Evolutionary conservation across 2,113 vertebrate genomes (phyloP).

Genomic region (Oenanthe melanoleuca): DNA sequence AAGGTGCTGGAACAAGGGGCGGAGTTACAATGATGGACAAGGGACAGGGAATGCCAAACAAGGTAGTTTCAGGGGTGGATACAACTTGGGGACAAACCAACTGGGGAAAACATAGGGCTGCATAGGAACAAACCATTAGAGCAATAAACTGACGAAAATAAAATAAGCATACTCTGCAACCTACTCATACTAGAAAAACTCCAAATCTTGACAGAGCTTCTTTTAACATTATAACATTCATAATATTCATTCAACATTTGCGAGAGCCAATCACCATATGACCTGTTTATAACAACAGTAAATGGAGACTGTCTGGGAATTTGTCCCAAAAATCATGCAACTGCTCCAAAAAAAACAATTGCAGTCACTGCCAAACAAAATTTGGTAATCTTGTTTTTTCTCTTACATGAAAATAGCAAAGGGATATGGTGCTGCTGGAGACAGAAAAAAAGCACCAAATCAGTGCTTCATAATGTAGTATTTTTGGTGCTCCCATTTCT

Average conservation of each 20-base stretch:
- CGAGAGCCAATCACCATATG: neutral
- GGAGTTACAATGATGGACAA: too few relatives aligned
- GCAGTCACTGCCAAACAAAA: neutral
- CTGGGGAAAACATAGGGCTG: too few relatives aligned
- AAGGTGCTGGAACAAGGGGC: too few relatives aligned
- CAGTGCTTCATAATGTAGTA: rapidly evolving
- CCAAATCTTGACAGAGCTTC: neutral
- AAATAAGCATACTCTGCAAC: too few relatives aligned
- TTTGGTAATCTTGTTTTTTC: neutral
- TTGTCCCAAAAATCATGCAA: neutral
- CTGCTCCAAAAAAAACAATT: neutral
- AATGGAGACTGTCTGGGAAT: neutral
- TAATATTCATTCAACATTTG: too few relatives aligned
- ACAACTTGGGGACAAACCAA: too few relatives aligned
- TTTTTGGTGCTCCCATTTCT: neutral
- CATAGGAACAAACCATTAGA: too few relatives aligned
- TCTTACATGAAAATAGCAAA: neutral
- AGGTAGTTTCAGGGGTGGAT: too few relatives aligned
- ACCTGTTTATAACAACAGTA: neutral
- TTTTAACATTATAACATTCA: neutral
- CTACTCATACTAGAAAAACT: neutral
- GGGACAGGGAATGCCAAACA: too few relatives aligned
- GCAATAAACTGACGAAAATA: too few relatives aligned
- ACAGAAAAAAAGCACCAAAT: neutral
- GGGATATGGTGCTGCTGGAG: neutral